Conservation (phyloP, 2,797 vertebrate species). For the Siniperca obscura region DNA sequence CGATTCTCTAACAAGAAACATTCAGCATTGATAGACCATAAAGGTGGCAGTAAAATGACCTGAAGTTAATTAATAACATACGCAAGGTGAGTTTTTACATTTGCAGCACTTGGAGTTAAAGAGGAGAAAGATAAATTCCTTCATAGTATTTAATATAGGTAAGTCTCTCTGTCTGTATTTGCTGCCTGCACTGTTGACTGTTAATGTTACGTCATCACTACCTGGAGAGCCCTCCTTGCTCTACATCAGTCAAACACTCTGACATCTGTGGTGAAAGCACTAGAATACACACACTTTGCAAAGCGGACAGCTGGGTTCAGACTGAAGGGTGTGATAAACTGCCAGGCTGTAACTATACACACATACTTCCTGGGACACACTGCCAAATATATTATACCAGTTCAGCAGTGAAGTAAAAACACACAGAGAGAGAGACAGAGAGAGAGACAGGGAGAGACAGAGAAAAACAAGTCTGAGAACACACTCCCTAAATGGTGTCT, state of each 20-base stretch:
- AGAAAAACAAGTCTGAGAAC: neutral
- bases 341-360: conserved; percentile 26
- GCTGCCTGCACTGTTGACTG: neutral
- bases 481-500: conserved; percentile 47
- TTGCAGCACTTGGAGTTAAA: neutral
- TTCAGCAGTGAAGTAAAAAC: conserved; percentile 34
- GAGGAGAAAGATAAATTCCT: too few species aligned
- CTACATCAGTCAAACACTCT: conserved; percentile 7
- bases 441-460: neutral
- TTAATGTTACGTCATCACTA: neutral
- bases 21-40: neutral
- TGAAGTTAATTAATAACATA: conserved; percentile 6
- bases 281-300: conserved; percentile 16
- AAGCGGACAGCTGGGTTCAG: conserved; percentile 50
- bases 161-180: neutral
- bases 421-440: neutral
- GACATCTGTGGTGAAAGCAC: conserved; percentile 6
- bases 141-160: neutral
- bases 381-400: conserved; percentile 46
- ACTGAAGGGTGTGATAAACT: conserved; percentile 26
- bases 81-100: neutral
- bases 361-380: conserved; percentile 24
- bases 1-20: fast-evolving
- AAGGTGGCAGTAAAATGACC: neutral
- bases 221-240: neutral